phyloP scores from a whole-genome alignment of 2,888 invertebrate genomes.

The Brachynemurus nebulosus region DNA sequence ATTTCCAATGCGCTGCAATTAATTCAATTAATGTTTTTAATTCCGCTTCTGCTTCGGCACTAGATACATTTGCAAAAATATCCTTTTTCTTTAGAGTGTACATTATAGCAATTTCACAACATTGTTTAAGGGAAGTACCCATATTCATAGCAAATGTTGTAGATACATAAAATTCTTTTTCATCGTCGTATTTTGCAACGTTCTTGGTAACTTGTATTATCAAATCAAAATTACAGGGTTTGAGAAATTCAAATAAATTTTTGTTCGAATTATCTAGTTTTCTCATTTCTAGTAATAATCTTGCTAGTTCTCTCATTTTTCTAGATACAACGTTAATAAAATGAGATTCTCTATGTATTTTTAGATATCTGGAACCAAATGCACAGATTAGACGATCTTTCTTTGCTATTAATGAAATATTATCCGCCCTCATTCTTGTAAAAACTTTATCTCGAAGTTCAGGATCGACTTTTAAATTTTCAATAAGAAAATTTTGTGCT shows the following conservation, averaged over 20 bases:
- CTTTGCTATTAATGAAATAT: constrained; percentile 13
- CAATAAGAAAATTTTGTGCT: constrained; percentile 10
- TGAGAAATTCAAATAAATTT: constrained; percentile 10
- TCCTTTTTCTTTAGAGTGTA: constrained; percentile 5
- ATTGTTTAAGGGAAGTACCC: constrained; percentile 10
- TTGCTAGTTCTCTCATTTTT: no score
- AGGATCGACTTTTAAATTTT: background rate
- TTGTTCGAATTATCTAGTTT: constrained; percentile 6
- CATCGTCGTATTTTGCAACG: constrained; percentile 8
- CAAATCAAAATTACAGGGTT: constrained; percentile 11
- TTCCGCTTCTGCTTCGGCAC: constrained; percentile 6
- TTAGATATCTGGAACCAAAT: constrained; percentile 13
- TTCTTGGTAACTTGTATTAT: constrained; percentile 8
- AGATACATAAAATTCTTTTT: constrained; percentile 3
- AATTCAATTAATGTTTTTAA: no score
- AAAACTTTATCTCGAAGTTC: constrained; percentile 11
- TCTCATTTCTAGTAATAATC: no score
- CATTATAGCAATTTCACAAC: constrained; percentile 10
- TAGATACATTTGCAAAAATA: background rate
- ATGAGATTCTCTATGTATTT: constrained; percentile 14
- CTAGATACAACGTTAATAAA: constrained; percentile 10
- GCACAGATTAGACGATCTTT: constrained; percentile 13
- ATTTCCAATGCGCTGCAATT: no score
- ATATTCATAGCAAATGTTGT: constrained; percentile 11
- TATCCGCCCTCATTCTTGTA: constrained; percentile 14